Conservation (phyloP, 1,140 invertebrate genomes). For the Scylla paramamosain region DNA sequence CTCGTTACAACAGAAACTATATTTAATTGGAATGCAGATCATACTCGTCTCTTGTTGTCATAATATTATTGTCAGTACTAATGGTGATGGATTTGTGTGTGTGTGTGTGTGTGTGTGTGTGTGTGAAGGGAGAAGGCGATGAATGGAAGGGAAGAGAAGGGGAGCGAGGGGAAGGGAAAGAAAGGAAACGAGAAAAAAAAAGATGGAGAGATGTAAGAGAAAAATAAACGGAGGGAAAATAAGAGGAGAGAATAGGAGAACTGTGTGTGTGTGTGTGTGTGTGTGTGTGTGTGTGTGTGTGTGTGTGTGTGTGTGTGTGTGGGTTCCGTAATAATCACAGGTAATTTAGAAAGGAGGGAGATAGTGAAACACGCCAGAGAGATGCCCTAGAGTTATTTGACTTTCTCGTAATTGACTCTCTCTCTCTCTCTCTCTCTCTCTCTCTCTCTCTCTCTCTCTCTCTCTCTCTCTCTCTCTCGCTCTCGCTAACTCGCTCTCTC, state of each 20-base stretch:
- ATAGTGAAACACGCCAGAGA: background rate
- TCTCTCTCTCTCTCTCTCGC: conserved; percentile 38
- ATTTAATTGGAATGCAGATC: background rate
- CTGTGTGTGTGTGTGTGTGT: conserved; percentile 16
- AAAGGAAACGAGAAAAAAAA: too few relatives aligned
- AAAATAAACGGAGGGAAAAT: too few relatives aligned
- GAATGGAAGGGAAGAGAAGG: too few relatives aligned
- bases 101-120: background rate
- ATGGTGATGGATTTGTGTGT: background rate
- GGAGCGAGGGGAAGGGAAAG: too few relatives aligned
- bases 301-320: conserved; percentile 25
- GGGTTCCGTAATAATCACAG: background rate
- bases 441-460: conserved; percentile 52
- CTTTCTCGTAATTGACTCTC: background rate
- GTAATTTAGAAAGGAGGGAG: background rate
- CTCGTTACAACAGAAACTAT: background rate
- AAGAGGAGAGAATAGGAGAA: too few relatives aligned
- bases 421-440: conserved; percentile 49
- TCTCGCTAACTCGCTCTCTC: background rate
- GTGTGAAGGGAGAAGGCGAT: background rate
- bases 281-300: conserved; percentile 44
- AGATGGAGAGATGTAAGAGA: too few relatives aligned
- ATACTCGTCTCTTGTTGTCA: background rate
- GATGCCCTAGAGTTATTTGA: background rate
- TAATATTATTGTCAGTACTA: background rate